Evolutionary conservation across 1,140 invertebrate species (phyloP).

Genomic region (Pogonomyrmex barbatus): DNA sequence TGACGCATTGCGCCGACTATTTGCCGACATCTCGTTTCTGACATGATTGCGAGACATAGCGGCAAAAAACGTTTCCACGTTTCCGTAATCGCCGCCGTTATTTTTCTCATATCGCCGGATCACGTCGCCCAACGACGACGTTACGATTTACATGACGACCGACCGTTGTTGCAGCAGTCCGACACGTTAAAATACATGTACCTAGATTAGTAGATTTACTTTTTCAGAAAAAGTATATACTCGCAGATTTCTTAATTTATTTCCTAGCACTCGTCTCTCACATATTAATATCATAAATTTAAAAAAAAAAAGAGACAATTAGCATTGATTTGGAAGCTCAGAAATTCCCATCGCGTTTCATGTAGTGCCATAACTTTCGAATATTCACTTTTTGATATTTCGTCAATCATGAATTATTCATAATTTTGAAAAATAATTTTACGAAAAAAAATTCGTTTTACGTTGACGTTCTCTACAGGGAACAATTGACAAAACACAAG

Average conservation of each 20-base stretch:
- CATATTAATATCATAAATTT: neutral
- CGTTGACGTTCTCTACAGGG: neutral
- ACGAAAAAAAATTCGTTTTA: conserved; percentile 19
- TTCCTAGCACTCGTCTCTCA: neutral
- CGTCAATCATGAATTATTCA: conserved; percentile 22
- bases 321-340: neutral
- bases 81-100: conserved; percentile 17
- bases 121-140: neutral
- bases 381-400: conserved; percentile 18
- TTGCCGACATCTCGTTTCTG: conserved; percentile 30
- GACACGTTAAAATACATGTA: neutral
- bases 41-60: conserved; percentile 13
- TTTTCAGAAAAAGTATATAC: neutral
- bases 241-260: neutral
- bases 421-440: neutral
- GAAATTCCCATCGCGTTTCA: conserved; percentile 4
- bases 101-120: conserved; percentile 28
- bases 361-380: neutral
- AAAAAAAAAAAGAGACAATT: conserved; percentile 8
- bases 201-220: neutral
- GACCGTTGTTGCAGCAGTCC: neutral
- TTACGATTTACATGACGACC: conserved; percentile 17
- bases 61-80: neutral
- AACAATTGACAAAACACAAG: neutral
- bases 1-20: conserved; percentile 42